These are phyloP conservation scores for Dendronephthya gigantea DNA, from an alignment of 64 coral and sea anemone genomes.

Conservation along the genomic window DNA sequence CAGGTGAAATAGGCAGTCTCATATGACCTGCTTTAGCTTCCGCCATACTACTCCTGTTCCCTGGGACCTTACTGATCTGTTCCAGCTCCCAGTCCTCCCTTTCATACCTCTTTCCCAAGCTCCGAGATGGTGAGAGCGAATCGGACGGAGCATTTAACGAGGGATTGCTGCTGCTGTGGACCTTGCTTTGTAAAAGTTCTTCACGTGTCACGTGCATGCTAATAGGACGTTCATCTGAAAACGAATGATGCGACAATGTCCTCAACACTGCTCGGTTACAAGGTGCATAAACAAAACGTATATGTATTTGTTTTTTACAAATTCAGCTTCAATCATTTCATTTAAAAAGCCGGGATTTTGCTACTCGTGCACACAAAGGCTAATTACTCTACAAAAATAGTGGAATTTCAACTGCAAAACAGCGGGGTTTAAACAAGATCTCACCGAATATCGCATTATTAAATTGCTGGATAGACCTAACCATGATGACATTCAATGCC, in stretches of 20 bases:
- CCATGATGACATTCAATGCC: no score
- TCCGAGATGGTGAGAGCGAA: neutral
- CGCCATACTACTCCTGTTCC: conserved; percentile 7
- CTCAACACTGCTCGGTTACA: no score
- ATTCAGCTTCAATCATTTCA: no score
- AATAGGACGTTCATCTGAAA: conserved; percentile 18
- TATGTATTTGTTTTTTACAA: no score
- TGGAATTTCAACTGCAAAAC: no score
- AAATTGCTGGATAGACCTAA: no score
- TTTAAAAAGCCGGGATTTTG: no score
- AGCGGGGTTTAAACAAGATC: no score
- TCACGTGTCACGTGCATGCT: conserved; percentile 6
- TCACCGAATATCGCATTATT: no score
- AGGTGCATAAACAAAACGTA: no score
- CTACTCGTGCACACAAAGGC: no score
- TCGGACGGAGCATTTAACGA: neutral
- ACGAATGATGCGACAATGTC: neutral
- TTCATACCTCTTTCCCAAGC: neutral
- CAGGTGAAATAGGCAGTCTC: neutral
- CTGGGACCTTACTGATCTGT: neutral
- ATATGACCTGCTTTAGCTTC: neutral
- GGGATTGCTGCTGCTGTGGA: conserved; percentile 9
- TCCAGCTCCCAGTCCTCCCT: neutral
- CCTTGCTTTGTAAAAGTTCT: neutral
- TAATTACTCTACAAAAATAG: no score